Conservation (phyloP, 2,888 invertebrate species). For the Osedax frankpressi region DNA sequence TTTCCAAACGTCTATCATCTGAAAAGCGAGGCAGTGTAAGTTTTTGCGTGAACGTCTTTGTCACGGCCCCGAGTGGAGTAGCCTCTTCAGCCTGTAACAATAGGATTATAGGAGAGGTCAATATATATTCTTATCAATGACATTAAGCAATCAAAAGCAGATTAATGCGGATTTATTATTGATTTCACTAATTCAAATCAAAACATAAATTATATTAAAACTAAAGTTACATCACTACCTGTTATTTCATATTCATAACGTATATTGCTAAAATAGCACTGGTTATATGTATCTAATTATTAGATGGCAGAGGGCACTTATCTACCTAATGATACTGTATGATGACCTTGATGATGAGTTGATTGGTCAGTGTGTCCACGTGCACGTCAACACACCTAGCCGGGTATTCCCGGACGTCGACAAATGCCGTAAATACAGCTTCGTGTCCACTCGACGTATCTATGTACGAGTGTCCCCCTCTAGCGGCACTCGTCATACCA, state of each 20-base stretch:
- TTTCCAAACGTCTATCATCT: constrained; percentile 24
- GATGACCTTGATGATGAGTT: constrained; percentile 3
- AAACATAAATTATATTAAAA: no score
- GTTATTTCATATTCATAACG: no score
- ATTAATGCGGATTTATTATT: no score
- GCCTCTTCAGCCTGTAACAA: constrained; percentile 15
- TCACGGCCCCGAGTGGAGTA: constrained; percentile 15
- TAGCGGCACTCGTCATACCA: constrained; percentile 8
- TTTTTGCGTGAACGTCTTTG: constrained; percentile 25
- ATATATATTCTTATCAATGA: no score
- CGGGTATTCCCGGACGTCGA: constrained; percentile 26
- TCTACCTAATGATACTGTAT: no score
- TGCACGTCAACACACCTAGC: constrained; percentile 22
- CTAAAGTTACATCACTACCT: no score
- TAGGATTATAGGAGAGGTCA: constrained; percentile 12
- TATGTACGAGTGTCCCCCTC: constrained; percentile 22
- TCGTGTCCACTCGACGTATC: constrained; percentile 22
- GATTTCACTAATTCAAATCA: no score
- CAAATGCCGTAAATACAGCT: constrained; percentile 26
- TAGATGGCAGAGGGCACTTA: no score
- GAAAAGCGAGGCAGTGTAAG: constrained; percentile 25
- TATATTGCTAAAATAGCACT: no score
- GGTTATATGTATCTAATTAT: no score
- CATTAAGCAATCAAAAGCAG: no score
- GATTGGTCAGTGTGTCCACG: constrained; percentile 25